A percentile compares a stretch with the other conserved stretches of the same genome.
phyloP scores from a whole-genome alignment of 2,888 invertebrate species.

The Drosophila cyrtoloma region DNA sequence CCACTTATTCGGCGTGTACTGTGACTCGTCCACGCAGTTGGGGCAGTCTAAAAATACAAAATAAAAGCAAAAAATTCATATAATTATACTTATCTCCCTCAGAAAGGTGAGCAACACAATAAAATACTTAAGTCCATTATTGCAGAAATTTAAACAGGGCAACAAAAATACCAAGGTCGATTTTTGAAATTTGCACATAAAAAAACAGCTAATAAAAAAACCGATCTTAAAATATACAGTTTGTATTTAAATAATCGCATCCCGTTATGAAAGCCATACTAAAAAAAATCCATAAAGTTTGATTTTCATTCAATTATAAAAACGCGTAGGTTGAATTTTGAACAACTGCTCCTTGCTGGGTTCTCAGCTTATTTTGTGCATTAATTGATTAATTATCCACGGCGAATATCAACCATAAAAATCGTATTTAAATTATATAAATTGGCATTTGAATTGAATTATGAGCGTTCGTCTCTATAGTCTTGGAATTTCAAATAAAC shows the following conservation, averaged over 20 bases:
- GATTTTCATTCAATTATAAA: slow-evolving; percentile 3
- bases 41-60: slow-evolving; percentile 89
- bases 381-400: neutral
- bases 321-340: neutral
- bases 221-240: slow-evolving; percentile 18
- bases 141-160: slow-evolving; percentile 2
- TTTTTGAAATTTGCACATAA: slow-evolving; percentile 23
- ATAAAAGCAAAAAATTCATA: slow-evolving; percentile 21
- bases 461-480: slow-evolving; percentile 20
- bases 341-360: neutral
- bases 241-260: slow-evolving; percentile 8
- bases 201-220: slow-evolving; percentile 26
- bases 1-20: slow-evolving; percentile 90
- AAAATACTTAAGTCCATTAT: slow-evolving; percentile 7
- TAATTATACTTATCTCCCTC: slow-evolving; percentile 4
- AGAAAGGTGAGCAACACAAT: slow-evolving; percentile 1
- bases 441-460: slow-evolving; percentile 27
- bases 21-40: slow-evolving; percentile 91
- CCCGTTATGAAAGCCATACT: slow-evolving; percentile 2
- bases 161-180: slow-evolving; percentile 28
- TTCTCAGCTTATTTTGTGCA: too few relatives aligned
- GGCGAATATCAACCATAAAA: slow-evolving; percentile 2
- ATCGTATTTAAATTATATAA: slow-evolving; percentile 1
- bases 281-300: neutral
- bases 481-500: neutral